phyloP scores from a whole-genome alignment of 2,797 vertebrate genomes.

The Prunella strophiata region DNA sequence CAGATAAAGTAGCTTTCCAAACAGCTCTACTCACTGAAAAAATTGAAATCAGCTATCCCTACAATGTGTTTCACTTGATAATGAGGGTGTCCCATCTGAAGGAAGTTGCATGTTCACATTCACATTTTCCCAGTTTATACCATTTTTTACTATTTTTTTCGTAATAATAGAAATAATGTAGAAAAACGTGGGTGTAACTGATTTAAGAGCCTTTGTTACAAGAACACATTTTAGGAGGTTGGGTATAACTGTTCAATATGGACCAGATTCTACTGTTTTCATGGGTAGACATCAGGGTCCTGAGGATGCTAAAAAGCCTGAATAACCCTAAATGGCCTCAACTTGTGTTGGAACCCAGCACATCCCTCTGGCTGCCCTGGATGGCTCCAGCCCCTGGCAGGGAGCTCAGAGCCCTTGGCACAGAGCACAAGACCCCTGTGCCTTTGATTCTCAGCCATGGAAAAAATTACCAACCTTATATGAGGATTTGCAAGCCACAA shows the following conservation, averaged over 20 bases:
- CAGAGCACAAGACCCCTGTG: no score
- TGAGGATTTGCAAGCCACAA: no score
- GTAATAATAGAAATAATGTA: not conserved
- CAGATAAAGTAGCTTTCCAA: constrained; percentile 34
- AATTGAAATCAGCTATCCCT: constrained; percentile 25
- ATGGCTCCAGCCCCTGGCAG: no score
- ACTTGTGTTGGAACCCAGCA: not conserved
- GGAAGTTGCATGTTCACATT: not conserved
- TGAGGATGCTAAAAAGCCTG: not conserved
- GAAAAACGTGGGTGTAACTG: not conserved
- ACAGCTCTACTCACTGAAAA: not conserved
- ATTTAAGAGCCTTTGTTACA: not conserved
- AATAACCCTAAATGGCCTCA: not conserved
- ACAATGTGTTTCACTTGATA: constrained; percentile 28
- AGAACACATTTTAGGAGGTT: not conserved
- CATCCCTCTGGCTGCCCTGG: no score
- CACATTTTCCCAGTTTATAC: not conserved
- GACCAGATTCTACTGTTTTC: not conserved
- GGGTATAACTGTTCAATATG: not conserved
- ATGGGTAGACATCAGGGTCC: not conserved
- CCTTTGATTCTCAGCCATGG: no score
- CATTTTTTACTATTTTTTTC: not conserved
- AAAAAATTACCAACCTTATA: no score
- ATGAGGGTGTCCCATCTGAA: not conserved
- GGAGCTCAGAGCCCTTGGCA: no score